Evolutionary conservation across 2,888 invertebrate species (phyloP), one percentile per base, ranked within the genome.

Genomic region (Linnaemya vulpina): DNA sequence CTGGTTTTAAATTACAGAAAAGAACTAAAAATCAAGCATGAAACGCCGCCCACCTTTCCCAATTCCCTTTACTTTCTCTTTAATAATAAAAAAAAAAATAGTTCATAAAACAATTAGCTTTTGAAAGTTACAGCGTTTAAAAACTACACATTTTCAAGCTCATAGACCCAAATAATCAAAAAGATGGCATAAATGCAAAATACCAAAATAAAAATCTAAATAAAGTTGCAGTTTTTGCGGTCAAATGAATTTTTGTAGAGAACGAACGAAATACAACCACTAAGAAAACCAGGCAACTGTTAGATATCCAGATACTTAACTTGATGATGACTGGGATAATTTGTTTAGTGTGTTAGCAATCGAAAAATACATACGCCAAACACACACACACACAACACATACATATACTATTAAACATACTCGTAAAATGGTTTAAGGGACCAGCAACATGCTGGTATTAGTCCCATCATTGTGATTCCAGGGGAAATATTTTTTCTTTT

Each of bases 261-360:
- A 67, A 53, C 30, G 22, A 67, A 53, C 30, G n/a, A 49, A 49
- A 20, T 51, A 22, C 22, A 35, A 67, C 7, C 7, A 35, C 35
- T 46, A 58, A 67, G 10, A 63, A 35, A 17, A 10, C 13, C 20
- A 68, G 22, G 30, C 51, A 49, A 68, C 58, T 77, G n/a, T 58
- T 15, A 63, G 49, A 49, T 53, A 40, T 17, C 0, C n/a, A 60
- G 70, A 65, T 79, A 49, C 55, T 81, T 68, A 63, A 77, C 62
- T 68, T 70, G 75, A 79, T 82, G 82, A 79, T 75, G 82, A 35
- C 75, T 60, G 43, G 68, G 38, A 43, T 79, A 85, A 85, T 82
- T 85, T 79, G 78, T 46, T 82, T 82, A 82, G 82, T 81, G 67
- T 77, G 53, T 73, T 71, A 65, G 63, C 55, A 76, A 71, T 71